Evolutionary conservation across 2,888 invertebrate species (phyloP).

Genomic region (Tinea pellionella): DNA sequence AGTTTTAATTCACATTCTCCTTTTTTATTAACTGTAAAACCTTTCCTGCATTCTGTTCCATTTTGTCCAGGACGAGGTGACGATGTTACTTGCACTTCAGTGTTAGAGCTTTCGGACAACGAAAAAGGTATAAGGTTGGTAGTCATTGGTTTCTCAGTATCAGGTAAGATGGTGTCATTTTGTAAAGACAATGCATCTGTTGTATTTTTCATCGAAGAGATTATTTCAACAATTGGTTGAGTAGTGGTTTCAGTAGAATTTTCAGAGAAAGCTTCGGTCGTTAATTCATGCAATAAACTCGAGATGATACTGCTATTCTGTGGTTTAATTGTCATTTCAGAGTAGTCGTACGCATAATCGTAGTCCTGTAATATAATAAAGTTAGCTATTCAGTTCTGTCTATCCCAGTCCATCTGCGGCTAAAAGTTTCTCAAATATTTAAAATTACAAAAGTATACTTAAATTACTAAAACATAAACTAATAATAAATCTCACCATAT

Average conservation of each 20-base stretch:
- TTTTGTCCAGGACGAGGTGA: constrained; percentile 16
- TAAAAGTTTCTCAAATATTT: too few species aligned
- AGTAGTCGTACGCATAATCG: constrained; percentile 79
- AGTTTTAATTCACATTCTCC: constrained; percentile 51
- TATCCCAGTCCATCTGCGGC: too few species aligned
- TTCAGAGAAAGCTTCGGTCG: constrained; percentile 25
- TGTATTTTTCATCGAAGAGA: background rate
- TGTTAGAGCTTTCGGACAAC: background rate
- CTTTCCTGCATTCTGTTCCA: constrained; percentile 41
- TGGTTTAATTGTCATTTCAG: constrained; percentile 78
- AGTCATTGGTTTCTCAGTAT: background rate
- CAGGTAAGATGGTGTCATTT: constrained; percentile 18
- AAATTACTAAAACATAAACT: background rate
- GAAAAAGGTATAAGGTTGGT: background rate
- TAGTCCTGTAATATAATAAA: constrained; percentile 68
- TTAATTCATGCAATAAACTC: constrained; percentile 33
- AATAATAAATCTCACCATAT: constrained; percentile 57
- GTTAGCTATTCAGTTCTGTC: background rate
- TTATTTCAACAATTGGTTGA: background rate
- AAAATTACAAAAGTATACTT: too few species aligned
- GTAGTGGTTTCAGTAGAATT: constrained; percentile 26
- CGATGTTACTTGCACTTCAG: background rate
- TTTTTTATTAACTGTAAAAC: constrained; percentile 44
- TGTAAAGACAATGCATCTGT: constrained; percentile 13
- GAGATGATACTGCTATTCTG: constrained; percentile 39